phyloP scores from a whole-genome alignment of 2,113 vertebrate genomes.

The Lophochroa leadbeateri region DNA sequence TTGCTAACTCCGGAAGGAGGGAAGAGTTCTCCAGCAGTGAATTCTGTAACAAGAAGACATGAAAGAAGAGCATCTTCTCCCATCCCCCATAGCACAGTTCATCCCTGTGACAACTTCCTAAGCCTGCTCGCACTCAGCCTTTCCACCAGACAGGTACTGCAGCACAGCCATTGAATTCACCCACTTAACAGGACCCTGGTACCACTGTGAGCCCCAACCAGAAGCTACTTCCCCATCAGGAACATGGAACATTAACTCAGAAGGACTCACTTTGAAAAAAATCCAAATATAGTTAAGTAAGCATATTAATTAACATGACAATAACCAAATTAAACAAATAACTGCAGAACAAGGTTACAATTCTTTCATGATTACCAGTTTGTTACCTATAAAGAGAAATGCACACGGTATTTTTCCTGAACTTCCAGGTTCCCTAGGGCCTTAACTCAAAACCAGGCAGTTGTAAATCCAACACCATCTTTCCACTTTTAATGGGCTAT shows the following conservation, averaged over 20 bases:
- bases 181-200: neutral
- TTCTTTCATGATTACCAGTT: neutral
- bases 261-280: neutral
- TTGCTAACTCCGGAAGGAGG: constrained; percentile 78
- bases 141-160: neutral
- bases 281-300: neutral
- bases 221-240: neutral
- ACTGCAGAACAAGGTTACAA: neutral
- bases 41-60: constrained; percentile 66
- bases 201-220: neutral
- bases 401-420: neutral
- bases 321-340: neutral
- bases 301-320: neutral
- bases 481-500: neutral
- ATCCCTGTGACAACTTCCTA: neutral
- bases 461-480: neutral
- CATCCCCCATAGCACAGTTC: rapidly evolving
- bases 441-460: neutral
- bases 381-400: neutral
- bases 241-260: neutral
- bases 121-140: neutral
- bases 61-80: neutral
- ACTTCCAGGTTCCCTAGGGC: neutral
- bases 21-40: constrained; percentile 73
- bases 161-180: neutral